Conservation (phyloP, 2,113 vertebrate species). For the Cyphomyrus discorhynchus region DNA sequence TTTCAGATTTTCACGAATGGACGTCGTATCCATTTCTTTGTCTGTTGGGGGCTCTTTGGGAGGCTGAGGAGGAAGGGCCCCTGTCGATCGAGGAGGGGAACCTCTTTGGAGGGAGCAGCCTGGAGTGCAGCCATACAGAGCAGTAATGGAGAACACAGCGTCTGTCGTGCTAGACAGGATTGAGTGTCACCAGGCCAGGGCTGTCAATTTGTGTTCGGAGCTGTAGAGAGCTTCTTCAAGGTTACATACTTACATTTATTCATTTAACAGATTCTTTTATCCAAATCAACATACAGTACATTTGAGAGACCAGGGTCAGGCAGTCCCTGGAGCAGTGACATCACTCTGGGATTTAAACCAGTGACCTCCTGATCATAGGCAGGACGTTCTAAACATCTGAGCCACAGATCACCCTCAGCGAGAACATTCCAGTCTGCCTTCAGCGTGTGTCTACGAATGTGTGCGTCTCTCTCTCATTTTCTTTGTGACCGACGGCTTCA, state of each 20-base stretch:
- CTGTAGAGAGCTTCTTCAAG: background rate
- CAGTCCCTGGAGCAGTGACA: background rate
- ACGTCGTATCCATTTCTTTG: background rate
- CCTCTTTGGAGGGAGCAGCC: too few relatives aligned
- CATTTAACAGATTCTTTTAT: background rate
- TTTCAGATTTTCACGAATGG: background rate
- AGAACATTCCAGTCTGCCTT: background rate
- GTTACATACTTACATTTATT: background rate
- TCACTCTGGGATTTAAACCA: background rate
- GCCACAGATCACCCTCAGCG: background rate
- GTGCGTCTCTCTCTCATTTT: background rate
- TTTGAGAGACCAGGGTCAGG: background rate
- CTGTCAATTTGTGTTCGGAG: background rate
- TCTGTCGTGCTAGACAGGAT: background rate
- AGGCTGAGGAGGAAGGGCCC: background rate
- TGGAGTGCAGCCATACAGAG: background rate
- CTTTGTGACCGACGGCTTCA: background rate
- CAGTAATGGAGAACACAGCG: background rate
- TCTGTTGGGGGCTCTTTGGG: background rate
- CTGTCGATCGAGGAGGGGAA: background rate
- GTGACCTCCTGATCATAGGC: background rate
- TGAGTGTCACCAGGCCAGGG: background rate
- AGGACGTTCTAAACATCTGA: background rate
- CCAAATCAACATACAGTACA: background rate
- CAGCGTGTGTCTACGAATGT: background rate